Percentiles rank a stretch among this genome's conserved stretches.
These are phyloP conservation scores for Brachystomella parvula DNA, from an alignment of 1,140 invertebrate species.

Conservation along the genomic window DNA sequence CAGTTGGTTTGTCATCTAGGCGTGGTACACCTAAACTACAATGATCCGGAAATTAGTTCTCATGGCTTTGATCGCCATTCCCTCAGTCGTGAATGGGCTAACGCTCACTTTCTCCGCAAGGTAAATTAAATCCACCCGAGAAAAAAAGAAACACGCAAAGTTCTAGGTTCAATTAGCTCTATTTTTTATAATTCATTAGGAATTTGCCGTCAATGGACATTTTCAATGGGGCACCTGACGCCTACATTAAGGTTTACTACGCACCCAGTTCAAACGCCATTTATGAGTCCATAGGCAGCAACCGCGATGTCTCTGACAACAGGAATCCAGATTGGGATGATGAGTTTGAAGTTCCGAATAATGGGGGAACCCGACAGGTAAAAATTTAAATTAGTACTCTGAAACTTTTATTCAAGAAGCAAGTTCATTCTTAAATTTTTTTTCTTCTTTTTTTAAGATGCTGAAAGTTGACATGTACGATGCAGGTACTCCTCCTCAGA, in stretches of 20 bases:
- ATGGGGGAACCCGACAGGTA: conserved; percentile 7
- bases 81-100: not conserved
- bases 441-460: not conserved
- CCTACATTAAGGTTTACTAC: conserved; percentile 12
- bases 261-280: not conserved
- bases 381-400: not conserved
- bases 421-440: not conserved
- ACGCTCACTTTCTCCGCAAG: not conserved
- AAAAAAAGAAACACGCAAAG: not conserved
- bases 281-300: conserved; percentile 2
- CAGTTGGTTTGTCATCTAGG: too few relatives aligned
- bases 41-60: too few relatives aligned
- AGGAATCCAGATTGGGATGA: conserved; percentile 13
- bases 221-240: conserved; percentile 14
- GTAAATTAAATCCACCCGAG: not conserved
- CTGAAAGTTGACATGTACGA: conserved; percentile 8
- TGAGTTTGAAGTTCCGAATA: not conserved
- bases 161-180: not conserved
- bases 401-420: too few relatives aligned
- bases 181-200: conserved; percentile 12
- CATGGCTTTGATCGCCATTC: not conserved
- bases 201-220: conserved; percentile 11
- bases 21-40: too few relatives aligned
- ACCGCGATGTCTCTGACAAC: not conserved
- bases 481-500: too few relatives aligned